Evolutionary conservation across 1,140 invertebrate genomes (phyloP).

Genomic region (Mya arenaria): DNA sequence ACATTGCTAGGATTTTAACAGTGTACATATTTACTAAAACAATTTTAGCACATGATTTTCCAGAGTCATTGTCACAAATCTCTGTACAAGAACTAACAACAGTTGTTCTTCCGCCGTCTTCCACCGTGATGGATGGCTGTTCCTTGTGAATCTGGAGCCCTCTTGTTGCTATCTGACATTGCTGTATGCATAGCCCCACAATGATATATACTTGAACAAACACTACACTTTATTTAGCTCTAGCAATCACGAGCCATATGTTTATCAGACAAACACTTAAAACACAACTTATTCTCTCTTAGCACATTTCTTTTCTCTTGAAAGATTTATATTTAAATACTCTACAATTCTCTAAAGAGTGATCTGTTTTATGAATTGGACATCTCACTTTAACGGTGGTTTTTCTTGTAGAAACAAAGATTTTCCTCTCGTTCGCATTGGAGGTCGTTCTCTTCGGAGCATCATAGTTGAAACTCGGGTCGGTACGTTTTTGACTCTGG

Average conservation of each 20-base stretch:
- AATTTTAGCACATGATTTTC: slow-evolving; percentile 58
- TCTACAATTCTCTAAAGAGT: not conserved
- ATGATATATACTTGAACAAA: slow-evolving; percentile 19
- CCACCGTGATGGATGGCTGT: slow-evolving; percentile 2
- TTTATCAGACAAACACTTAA: slow-evolving; percentile 22
- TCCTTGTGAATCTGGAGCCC: not conserved
- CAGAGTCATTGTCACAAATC: slow-evolving; percentile 15
- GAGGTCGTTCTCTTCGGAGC: not conserved
- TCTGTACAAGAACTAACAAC: slow-evolving; percentile 9
- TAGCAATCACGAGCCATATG: slow-evolving; percentile 30
- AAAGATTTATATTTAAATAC: not conserved
- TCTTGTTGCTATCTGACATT: too few relatives aligned
- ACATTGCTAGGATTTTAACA: not conserved
- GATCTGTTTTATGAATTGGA: not conserved
- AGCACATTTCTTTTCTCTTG: slow-evolving; percentile 15
- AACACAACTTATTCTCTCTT: slow-evolving; percentile 40
- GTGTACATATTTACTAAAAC: slow-evolving; percentile 13
- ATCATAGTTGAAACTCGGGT: slow-evolving; percentile 38
- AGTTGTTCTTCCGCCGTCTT: not conserved
- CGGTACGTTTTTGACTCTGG: not conserved
- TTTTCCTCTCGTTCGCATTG: not conserved
- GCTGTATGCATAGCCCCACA: not conserved
- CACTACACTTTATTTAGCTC: not conserved
- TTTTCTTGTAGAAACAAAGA: not conserved
- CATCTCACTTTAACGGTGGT: not conserved